Evolutionary conservation across 1,140 invertebrate genomes (phyloP).

Genomic region (Magallana angulata): DNA sequence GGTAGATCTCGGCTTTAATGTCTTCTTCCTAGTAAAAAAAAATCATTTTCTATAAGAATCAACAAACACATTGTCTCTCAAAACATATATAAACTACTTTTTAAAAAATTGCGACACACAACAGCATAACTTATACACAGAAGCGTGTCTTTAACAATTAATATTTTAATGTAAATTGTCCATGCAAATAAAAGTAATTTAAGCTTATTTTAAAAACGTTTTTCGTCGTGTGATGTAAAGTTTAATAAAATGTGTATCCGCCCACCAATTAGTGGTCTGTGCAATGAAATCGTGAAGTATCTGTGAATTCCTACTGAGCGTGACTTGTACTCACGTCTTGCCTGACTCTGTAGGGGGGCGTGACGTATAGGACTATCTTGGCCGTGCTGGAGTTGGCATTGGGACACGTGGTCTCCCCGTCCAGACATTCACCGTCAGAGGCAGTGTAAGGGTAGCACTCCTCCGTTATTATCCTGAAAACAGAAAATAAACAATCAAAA

Average conservation of each 20-base stretch:
- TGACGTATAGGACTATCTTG: constrained; percentile 85
- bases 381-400: constrained; percentile 61
- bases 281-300: not conserved
- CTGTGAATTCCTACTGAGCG: not conserved
- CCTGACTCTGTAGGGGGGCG: constrained; percentile 90
- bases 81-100: no score
- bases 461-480: constrained; percentile 87
- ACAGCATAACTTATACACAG: no score
- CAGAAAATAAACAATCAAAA: not conserved
- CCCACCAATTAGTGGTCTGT: no score
- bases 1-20: constrained; percentile 94
- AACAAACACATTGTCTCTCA: no score
- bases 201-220: no score
- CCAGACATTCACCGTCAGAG: constrained; percentile 45
- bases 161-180: no score
- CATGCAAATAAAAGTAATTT: no score
- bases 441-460: constrained; percentile 88
- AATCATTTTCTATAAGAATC: not conserved
- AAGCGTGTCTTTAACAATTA: no score
- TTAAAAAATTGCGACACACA: no score
- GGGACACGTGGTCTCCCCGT: constrained; percentile 57
- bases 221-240: no score
- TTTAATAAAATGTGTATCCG: no score
- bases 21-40: constrained; percentile 82
- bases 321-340: constrained; percentile 61